phyloP scores from a whole-genome alignment of 2,888 invertebrate genomes.

The Suillia variegata region DNA sequence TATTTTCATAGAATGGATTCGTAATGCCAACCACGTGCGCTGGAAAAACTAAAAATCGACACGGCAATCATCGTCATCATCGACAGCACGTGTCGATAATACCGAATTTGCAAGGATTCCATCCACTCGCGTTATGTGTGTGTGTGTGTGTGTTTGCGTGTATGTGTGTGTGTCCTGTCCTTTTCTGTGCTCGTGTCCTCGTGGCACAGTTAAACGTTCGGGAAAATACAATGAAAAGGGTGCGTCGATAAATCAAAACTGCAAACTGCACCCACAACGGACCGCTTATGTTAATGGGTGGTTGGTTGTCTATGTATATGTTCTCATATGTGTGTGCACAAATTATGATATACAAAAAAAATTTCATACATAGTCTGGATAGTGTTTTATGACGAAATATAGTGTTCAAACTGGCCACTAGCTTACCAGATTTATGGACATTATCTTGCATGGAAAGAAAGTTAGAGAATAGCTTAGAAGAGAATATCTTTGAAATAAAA shows the following conservation, averaged over 20 bases:
- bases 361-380: too few species aligned
- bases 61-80: slow-evolving; percentile 24
- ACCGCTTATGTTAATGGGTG: too few species aligned
- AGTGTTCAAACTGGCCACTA: too few species aligned
- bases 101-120: slow-evolving; percentile 21
- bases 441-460: too few species aligned
- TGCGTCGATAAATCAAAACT: slow-evolving; percentile 11
- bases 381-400: too few species aligned
- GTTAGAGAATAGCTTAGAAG: too few species aligned
- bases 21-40: slow-evolving; percentile 20
- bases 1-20: slow-evolving; percentile 10
- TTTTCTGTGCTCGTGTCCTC: neutral
- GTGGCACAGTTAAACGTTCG: neutral
- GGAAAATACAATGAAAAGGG: neutral
- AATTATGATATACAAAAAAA: too few species aligned
- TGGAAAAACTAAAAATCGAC: slow-evolving; percentile 21
- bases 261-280: slow-evolving; percentile 15
- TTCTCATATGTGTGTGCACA: too few species aligned
- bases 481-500: too few species aligned
- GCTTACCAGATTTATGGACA: too few species aligned
- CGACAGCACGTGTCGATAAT: slow-evolving; percentile 27
- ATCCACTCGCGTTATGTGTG: too few species aligned
- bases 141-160: neutral
- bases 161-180: neutral
- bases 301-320: too few species aligned